These are phyloP conservation scores for Istiophorus platypterus DNA, from an alignment of 2,113 vertebrate genomes.

Conservation along the genomic window DNA sequence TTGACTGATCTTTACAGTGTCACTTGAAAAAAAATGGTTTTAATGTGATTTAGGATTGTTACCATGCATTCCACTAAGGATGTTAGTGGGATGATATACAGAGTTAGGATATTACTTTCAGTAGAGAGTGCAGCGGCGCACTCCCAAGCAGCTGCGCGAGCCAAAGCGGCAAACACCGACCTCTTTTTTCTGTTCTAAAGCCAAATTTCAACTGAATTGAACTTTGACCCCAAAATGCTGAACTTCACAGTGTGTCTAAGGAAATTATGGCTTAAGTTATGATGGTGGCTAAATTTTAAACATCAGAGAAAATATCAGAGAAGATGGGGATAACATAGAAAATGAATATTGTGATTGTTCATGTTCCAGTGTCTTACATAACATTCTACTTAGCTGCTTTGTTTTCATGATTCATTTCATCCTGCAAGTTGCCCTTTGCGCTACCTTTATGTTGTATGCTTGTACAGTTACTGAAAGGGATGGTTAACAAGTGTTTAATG, in stretches of 20 bases:
- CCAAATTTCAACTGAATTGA: constrained; percentile 4
- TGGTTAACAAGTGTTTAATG: not conserved
- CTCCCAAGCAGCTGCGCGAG: not conserved
- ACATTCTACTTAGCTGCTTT: not conserved
- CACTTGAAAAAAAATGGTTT: not conserved
- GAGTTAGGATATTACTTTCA: not conserved
- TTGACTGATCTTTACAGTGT: not conserved
- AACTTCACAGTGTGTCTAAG: not conserved
- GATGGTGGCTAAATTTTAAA: not conserved
- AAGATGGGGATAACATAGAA: not conserved
- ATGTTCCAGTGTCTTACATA: not conserved
- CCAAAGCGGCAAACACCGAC: not conserved
- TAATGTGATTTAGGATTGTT: not conserved
- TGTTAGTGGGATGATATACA: not conserved
- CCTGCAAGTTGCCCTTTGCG: not conserved
- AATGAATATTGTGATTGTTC: not conserved
- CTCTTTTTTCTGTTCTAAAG: constrained; percentile 3
- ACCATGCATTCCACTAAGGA: not conserved
- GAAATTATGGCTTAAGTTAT: not conserved
- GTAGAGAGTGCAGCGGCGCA: not conserved
- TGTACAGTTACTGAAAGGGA: not conserved
- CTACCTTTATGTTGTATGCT: not conserved
- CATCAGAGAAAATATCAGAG: not conserved
- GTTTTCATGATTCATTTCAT: not conserved
- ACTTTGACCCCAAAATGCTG: constrained; percentile 17